phyloP scores from a whole-genome alignment of 2,797 vertebrate genomes.

The Pseudochirops corinnae region DNA sequence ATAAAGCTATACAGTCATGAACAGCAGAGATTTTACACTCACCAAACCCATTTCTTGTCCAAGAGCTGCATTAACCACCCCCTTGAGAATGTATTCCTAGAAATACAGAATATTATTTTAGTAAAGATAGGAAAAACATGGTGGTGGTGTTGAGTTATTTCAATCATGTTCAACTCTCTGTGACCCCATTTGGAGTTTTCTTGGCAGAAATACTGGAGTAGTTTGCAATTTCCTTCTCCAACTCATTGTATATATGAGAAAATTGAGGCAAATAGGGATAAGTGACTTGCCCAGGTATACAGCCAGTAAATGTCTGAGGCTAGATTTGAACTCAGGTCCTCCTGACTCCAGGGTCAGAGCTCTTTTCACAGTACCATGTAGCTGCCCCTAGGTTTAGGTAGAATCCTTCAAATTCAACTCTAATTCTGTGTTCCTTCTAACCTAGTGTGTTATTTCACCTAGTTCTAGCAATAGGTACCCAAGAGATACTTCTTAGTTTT shows the following conservation, averaged over 20 bases:
- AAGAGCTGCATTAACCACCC: constrained; percentile 96
- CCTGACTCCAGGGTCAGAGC: background rate
- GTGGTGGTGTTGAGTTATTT: background rate
- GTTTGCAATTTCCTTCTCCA: background rate
- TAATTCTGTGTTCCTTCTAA: background rate
- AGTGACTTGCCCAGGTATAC: background rate
- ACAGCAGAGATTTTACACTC: constrained; percentile 82
- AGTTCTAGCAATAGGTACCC: background rate
- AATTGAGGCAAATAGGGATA: background rate
- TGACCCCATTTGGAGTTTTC: background rate
- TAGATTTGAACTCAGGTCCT: background rate
- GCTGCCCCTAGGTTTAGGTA: background rate
- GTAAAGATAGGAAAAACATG: constrained; percentile 48
- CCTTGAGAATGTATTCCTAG: constrained; percentile 98
- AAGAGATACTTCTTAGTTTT: constrained; percentile 32
- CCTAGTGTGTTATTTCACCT: constrained; percentile 12
- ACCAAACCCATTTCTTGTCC: constrained; percentile 97
- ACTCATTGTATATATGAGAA: background rate
- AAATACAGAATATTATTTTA: constrained; percentile 57
- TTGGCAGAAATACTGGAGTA: background rate
- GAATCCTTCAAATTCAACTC: background rate
- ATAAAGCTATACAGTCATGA: constrained; percentile 16
- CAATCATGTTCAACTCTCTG: background rate
- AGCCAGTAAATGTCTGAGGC: background rate
- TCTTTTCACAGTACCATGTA: background rate